Evolutionary conservation across 2,797 vertebrate species (phyloP).

Genomic region (Nasua narica): DNA sequence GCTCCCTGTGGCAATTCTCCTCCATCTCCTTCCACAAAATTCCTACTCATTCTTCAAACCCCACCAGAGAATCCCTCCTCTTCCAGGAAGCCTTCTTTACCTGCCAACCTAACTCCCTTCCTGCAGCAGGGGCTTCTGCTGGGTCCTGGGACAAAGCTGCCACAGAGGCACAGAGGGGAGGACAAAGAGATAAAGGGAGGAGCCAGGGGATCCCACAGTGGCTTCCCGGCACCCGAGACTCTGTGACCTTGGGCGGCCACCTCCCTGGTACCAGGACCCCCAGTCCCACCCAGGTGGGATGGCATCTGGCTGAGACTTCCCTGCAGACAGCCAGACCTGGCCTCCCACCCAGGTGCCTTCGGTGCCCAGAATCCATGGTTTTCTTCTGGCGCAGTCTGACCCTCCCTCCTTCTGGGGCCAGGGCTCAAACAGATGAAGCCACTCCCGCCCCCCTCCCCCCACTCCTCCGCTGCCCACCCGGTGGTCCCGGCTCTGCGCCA

Average conservation of each 20-base stretch:
- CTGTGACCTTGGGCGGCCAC: conserved; percentile 56
- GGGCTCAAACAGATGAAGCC: neutral
- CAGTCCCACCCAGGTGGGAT: conserved; percentile 65
- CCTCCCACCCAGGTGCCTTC: conserved; percentile 54
- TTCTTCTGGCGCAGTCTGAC: neutral
- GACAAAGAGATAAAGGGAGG: neutral
- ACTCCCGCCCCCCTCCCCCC: neutral
- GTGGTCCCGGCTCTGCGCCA: neutral
- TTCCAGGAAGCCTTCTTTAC: neutral
- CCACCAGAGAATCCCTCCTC: neutral
- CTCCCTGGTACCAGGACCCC: neutral
- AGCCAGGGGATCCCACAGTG: neutral
- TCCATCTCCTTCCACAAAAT: neutral
- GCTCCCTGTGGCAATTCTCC: neutral
- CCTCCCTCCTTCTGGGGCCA: neutral
- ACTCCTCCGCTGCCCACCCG: neutral
- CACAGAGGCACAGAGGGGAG: neutral
- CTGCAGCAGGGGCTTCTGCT: neutral
- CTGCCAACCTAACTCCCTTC: neutral
- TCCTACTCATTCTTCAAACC: neutral
- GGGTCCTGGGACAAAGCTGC: neutral
- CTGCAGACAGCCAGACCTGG: neutral
- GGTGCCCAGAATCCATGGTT: conserved; percentile 48
- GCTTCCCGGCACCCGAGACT: neutral
- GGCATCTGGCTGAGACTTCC: conserved; percentile 36